Conservation (phyloP, 1,140 invertebrate species). For the Drosophila repletoides region DNA sequence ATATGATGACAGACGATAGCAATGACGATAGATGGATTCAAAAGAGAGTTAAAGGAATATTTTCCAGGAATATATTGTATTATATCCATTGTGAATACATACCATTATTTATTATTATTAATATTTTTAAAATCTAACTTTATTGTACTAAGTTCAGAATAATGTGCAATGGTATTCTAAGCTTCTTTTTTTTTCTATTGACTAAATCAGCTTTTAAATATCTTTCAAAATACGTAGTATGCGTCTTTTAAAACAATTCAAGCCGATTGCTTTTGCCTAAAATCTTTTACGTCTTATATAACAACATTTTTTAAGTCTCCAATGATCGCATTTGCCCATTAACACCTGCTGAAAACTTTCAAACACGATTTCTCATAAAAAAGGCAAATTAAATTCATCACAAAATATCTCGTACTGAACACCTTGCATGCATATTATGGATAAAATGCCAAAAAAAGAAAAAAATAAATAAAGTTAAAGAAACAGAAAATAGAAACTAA, state of each 20-base stretch:
- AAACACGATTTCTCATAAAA: constrained; percentile 20
- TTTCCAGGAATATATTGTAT: too few species aligned
- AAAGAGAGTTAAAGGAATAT: too few species aligned
- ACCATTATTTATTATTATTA: too few species aligned
- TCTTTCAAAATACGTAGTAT: background rate
- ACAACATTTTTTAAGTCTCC: background rate
- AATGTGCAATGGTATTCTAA: too few species aligned
- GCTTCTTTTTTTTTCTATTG: too few species aligned
- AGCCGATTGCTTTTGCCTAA: background rate
- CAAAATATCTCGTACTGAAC: constrained; percentile 15
- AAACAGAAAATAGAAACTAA: background rate
- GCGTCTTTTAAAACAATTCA: background rate
- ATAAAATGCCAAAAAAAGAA: background rate
- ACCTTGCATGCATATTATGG: background rate
- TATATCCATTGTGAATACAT: too few species aligned
- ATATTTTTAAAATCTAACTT: too few species aligned
- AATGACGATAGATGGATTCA: too few species aligned
- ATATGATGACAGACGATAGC: too few species aligned
- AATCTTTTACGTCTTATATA: constrained; percentile 16
- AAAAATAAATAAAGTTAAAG: background rate
- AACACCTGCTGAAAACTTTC: constrained; percentile 28
- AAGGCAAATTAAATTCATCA: constrained; percentile 16
- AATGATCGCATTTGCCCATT: constrained; percentile 23
- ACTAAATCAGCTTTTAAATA: background rate
- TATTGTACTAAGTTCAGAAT: too few species aligned